Conservation (phyloP, 2,113 vertebrate species). For the Labrus mixtus region DNA sequence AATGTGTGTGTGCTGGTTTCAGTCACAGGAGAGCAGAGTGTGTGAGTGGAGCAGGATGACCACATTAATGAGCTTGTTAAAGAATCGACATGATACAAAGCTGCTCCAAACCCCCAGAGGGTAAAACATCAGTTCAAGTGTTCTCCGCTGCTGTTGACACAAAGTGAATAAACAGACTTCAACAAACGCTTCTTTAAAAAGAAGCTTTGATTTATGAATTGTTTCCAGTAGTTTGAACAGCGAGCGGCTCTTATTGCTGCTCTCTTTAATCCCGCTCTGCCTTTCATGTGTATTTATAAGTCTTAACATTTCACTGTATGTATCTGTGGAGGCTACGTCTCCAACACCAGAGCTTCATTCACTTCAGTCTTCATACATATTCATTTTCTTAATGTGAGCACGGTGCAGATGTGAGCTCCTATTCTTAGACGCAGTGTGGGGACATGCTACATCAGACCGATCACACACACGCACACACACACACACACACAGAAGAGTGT, state of each 20-base stretch:
- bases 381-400: slow-evolving; percentile 32
- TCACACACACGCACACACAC: slow-evolving; percentile 22
- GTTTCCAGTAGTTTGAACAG: background rate
- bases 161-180: background rate
- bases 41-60: too few relatives aligned
- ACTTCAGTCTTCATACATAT: slow-evolving; percentile 38
- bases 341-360: background rate
- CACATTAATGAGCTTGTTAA: background rate
- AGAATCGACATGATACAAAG: background rate
- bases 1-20: too few relatives aligned
- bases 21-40: too few relatives aligned
- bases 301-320: background rate
- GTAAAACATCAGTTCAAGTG: background rate
- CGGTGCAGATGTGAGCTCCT: slow-evolving; percentile 18
- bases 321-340: slow-evolving; percentile 1
- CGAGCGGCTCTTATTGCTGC: background rate
- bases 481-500: background rate
- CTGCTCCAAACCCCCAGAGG: background rate
- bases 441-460: slow-evolving; percentile 13
- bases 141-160: background rate
- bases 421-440: slow-evolving; percentile 40
- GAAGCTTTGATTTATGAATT: background rate
- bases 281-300: background rate
- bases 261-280: background rate
- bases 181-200: background rate